A percentile compares a stretch with the other conserved stretches of the same genome.
Conservation (phyloP, 2,797 vertebrate species). For the Capromys pilorides region DNA sequence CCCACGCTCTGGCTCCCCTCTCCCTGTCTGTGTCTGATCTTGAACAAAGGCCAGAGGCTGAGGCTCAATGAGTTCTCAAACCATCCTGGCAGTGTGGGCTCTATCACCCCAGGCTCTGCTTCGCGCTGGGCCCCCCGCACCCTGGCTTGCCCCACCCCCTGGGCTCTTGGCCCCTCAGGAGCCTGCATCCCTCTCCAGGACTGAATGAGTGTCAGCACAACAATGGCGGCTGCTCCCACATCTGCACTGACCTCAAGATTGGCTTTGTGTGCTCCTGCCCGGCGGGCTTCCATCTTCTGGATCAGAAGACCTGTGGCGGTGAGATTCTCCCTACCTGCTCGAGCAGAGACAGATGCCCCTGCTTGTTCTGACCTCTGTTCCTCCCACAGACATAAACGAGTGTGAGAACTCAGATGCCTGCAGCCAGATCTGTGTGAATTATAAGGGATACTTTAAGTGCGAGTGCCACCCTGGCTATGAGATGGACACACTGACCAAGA, state of each 20-base stretch:
- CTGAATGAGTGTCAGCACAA: slow-evolving; percentile 94
- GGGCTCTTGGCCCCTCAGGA: slow-evolving; percentile 62
- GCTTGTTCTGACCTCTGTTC: slow-evolving; percentile 79
- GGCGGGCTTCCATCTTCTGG: slow-evolving; percentile 94
- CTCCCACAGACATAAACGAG: slow-evolving; percentile 95
- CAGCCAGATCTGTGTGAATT: slow-evolving; percentile 99
- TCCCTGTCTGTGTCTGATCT: neutral
- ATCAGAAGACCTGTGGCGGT: slow-evolving; percentile 99
- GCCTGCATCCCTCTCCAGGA: slow-evolving; percentile 85
- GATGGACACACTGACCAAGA: slow-evolving; percentile 96
- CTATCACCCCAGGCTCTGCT: slow-evolving; percentile 40
- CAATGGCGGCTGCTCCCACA: slow-evolving; percentile 98
- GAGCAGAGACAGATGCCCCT: neutral
- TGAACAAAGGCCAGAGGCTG: neutral
- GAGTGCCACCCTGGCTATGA: slow-evolving; percentile 98
- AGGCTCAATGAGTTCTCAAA: neutral
- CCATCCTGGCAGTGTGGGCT: neutral
- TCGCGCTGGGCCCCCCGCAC: neutral
- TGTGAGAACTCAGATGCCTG: slow-evolving; percentile 97
- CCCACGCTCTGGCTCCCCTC: neutral
- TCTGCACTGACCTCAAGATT: slow-evolving; percentile 94
- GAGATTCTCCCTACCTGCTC: slow-evolving; percentile 73
- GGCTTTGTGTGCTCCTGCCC: slow-evolving; percentile 97
- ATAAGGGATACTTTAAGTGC: slow-evolving; percentile 98
- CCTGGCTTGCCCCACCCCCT: neutral